Percentiles rank a stretch among this genome's conserved stretches.
Evolutionary conservation across 2,113 vertebrate genomes (phyloP).

Genomic region (Eptesicus fuscus): DNA sequence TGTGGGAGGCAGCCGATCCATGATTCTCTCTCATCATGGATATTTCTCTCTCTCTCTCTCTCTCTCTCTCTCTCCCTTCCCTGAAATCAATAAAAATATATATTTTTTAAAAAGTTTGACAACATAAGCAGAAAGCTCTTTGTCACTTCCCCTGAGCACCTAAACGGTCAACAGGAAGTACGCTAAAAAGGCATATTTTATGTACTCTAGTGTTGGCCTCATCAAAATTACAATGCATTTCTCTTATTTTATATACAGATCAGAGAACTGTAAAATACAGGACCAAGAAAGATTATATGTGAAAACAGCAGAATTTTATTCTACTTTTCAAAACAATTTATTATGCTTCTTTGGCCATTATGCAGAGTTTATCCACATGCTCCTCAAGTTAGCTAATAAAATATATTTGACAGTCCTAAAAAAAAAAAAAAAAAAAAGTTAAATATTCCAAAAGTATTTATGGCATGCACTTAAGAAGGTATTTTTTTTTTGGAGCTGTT

Average conservation of each 20-base stretch:
- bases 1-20: no score
- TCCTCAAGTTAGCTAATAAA: neutral
- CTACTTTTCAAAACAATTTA: slow-evolving; percentile 25
- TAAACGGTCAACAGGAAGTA: neutral
- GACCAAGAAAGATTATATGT: neutral
- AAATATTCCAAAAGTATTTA: neutral
- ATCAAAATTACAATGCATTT: neutral
- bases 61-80: no score
- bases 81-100: no score
- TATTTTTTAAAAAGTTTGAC: neutral
- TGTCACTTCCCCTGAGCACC: neutral
- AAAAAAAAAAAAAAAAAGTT: neutral
- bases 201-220: neutral
- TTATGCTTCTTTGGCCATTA: neutral
- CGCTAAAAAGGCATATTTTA: neutral
- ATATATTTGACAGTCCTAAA: neutral
- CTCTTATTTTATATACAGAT: neutral
- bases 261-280: neutral
- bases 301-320: slow-evolving; percentile 23
- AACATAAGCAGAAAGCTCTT: neutral
- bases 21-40: no score
- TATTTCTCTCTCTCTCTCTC: no score
- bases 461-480: neutral
- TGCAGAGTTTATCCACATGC: neutral
- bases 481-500: neutral